Conservation (phyloP, 2,797 vertebrate species). For the Sebastes elongatus region DNA sequence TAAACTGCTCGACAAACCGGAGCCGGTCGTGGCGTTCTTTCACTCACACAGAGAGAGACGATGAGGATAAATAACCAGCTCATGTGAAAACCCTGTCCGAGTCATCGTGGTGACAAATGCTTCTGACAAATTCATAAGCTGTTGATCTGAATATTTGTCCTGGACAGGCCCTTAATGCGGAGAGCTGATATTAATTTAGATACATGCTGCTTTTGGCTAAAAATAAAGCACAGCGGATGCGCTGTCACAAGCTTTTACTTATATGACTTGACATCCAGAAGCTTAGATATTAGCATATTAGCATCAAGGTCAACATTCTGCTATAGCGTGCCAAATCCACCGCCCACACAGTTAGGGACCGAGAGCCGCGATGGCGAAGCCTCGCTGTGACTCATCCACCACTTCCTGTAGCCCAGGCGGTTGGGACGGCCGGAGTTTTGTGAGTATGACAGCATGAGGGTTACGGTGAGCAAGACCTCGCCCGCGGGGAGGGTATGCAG, state of each 20-base stretch:
- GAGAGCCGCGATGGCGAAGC: conserved; percentile 4
- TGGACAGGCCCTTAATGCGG: neutral
- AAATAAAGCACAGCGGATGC: conserved; percentile 12
- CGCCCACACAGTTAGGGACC: conserved; percentile 6
- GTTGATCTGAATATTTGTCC: conserved; percentile 9
- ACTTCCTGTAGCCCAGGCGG: conserved; percentile 30
- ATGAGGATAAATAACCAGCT: neutral
- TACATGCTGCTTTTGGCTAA: conserved; percentile 17
- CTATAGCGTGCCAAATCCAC: conserved; percentile 21
- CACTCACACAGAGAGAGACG: neutral
- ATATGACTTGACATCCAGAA: conserved; percentile 22
- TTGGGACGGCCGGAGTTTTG: conserved; percentile 21
- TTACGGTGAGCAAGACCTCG: conserved; percentile 38
- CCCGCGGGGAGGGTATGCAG: conserved; percentile 61
- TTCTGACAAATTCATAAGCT: neutral
- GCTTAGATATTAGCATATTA: conserved; percentile 24
- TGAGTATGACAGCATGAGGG: conserved; percentile 39
- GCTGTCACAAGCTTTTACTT: conserved; percentile 9
- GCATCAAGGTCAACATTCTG: conserved; percentile 45
- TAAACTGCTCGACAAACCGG: neutral
- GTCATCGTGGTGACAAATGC: neutral
- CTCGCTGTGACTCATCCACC: conserved; percentile 52
- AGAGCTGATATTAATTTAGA: conserved; percentile 9
- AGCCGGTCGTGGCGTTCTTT: neutral
- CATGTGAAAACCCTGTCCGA: neutral